These are phyloP conservation scores for Squalus acanthias DNA, from an alignment of 2,797 vertebrate species.

Conservation along the genomic window DNA sequence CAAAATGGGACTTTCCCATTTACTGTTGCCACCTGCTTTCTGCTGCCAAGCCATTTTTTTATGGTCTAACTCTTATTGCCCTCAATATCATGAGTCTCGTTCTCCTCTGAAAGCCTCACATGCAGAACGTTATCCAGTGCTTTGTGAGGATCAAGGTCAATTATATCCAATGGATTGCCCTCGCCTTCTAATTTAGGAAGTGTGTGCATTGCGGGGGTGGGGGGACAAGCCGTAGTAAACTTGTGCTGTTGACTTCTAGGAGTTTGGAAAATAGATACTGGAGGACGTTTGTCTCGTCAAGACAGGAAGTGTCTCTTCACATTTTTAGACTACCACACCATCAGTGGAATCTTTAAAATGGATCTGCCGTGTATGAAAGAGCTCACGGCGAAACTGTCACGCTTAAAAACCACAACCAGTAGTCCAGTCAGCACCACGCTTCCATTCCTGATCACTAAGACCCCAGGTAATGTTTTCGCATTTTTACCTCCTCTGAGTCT, in stretches of 20 bases:
- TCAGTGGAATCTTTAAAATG: conserved; percentile 36
- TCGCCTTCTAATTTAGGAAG: neutral
- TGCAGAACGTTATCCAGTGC: neutral
- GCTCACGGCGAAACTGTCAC: neutral
- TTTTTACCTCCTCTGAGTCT: neutral
- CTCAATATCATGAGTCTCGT: neutral
- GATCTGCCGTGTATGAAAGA: conserved; percentile 25
- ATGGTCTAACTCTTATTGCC: neutral
- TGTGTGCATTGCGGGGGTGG: neutral
- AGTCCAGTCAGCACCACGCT: neutral
- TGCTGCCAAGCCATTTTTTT: neutral
- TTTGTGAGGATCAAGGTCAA: neutral
- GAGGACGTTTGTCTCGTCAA: neutral
- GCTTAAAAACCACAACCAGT: neutral
- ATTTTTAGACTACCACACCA: conserved; percentile 13
- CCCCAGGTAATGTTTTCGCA: conserved; percentile 9
- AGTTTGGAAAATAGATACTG: conserved; percentile 30
- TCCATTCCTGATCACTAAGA: neutral
- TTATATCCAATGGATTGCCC: neutral
- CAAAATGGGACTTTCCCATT: neutral
- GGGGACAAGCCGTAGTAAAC: neutral
- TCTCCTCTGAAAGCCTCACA: neutral
- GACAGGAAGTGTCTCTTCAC: conserved; percentile 25
- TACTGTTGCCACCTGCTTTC: too few relatives aligned
- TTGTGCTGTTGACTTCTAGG: conserved; percentile 27